Conservation (phyloP, 2,797 vertebrate genomes). For the Crenuchus spilurus region DNA sequence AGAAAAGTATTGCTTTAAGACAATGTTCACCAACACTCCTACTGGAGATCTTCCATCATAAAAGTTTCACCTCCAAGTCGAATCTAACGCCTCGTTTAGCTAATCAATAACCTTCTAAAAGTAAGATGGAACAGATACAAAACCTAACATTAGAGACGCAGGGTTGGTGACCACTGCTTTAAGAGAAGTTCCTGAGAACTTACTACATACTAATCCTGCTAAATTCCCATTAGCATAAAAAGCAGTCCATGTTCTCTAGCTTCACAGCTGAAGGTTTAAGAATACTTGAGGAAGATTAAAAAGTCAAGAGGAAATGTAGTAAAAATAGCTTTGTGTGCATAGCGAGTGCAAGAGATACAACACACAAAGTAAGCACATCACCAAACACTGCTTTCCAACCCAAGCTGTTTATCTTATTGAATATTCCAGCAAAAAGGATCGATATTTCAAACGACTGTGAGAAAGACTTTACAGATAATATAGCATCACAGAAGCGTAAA, state of each 20-base stretch:
- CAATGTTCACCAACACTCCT: too few relatives aligned
- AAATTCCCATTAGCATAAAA: conserved; percentile 55
- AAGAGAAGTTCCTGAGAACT: too few relatives aligned
- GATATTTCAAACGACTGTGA: conserved; percentile 37
- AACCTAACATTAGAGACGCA: too few relatives aligned
- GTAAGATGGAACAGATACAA: too few relatives aligned
- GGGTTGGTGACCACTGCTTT: too few relatives aligned
- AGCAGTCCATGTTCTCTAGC: conserved; percentile 3
- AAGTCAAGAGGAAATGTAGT: conserved; percentile 3
- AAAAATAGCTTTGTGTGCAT: neutral
- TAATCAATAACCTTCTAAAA: too few relatives aligned
- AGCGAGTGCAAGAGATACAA: neutral
- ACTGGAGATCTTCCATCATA: too few relatives aligned
- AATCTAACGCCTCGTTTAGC: too few relatives aligned
- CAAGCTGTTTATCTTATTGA: conserved; percentile 8
- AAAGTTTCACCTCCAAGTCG: too few relatives aligned
- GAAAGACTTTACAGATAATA: conserved; percentile 33
- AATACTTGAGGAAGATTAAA: neutral
- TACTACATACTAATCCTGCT: conserved; percentile 51
- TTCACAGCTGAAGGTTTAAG: neutral
- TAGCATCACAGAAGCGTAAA: conserved; percentile 33
- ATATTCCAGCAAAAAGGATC: conserved; percentile 5
- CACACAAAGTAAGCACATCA: conserved; percentile 18
- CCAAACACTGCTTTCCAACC: neutral
- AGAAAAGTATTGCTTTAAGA: too few relatives aligned